Evolutionary conservation across 1,140 invertebrate genomes (phyloP).

Genomic region (Galendromus occidentalis): DNA sequence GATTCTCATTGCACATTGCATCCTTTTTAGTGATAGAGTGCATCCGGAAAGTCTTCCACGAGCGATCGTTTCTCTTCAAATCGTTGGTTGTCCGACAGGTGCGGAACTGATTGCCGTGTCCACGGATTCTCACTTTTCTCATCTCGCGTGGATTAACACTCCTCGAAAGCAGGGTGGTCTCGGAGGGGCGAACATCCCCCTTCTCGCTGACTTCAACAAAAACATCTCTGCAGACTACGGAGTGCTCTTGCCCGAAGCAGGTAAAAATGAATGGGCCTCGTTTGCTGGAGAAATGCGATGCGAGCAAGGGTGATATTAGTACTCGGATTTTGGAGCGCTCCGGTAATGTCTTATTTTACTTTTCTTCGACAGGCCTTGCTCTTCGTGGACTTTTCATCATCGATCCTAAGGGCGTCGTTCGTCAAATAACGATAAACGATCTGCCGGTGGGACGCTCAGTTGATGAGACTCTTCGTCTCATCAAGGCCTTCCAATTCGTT

Average conservation of each 20-base stretch:
- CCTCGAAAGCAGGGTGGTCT: constrained; percentile 54
- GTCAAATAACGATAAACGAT: constrained; percentile 40
- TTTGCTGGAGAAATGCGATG: constrained; percentile 40
- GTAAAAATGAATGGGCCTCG: constrained; percentile 28
- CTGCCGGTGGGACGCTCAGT: constrained; percentile 79
- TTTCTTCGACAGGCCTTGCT: constrained; percentile 15
- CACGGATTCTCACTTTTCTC: constrained; percentile 65
- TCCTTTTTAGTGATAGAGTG: too few species aligned
- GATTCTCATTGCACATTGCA: too few species aligned
- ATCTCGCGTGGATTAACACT: constrained; percentile 55
- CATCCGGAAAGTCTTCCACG: too few species aligned
- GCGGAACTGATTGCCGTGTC: constrained; percentile 56
- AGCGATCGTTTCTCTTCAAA: too few species aligned
- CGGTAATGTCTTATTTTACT: neutral
- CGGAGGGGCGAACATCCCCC: constrained; percentile 66
- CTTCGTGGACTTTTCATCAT: constrained; percentile 32
- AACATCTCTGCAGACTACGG: constrained; percentile 65
- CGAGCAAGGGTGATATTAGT: neutral
- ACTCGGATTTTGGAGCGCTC: neutral
- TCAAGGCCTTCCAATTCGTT: constrained; percentile 79
- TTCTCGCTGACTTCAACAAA: constrained; percentile 78
- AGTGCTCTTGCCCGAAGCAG: constrained; percentile 59
- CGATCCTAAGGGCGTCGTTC: constrained; percentile 42
- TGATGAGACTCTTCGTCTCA: constrained; percentile 64
- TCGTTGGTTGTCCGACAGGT: neutral